phyloP scores from a whole-genome alignment of 2,888 invertebrate genomes.

The Dermolepida albohirtum region DNA sequence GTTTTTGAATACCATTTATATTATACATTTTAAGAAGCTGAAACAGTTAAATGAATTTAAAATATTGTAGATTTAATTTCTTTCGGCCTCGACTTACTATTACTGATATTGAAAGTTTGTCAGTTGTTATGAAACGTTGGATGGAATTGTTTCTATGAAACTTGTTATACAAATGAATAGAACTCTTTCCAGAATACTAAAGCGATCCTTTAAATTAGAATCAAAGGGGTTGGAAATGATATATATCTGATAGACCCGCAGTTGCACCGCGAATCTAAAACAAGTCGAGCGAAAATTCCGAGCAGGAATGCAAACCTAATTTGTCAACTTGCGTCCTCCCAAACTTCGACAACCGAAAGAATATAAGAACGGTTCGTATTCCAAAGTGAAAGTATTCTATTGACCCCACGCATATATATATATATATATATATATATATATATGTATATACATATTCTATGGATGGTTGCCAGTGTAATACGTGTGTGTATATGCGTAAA shows the following conservation, averaged over 20 bases:
- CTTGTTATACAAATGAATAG: neutral
- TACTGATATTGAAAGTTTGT: slow-evolving; percentile 25
- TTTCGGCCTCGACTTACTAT: slow-evolving; percentile 17
- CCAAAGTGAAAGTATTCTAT: slow-evolving; percentile 8
- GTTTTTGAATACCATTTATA: no score
- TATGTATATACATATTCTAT: no score
- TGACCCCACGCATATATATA: neutral
- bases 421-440: no score
- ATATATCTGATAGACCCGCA: slow-evolving; percentile 55
- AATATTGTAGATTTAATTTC: slow-evolving; percentile 23
- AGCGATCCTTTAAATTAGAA: slow-evolving; percentile 34
- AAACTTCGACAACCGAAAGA: slow-evolving; percentile 29
- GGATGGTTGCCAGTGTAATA: no score
- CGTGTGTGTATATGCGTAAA: no score
- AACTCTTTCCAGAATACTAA: slow-evolving; percentile 27
- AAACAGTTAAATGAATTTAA: no score
- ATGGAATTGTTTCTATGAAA: slow-evolving; percentile 21
- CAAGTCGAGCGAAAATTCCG: slow-evolving; percentile 61
- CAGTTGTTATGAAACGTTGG: slow-evolving; percentile 19
- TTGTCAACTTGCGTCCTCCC: slow-evolving; percentile 58
- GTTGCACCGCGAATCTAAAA: slow-evolving; percentile 53
- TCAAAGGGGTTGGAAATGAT: slow-evolving; percentile 50
- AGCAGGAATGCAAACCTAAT: slow-evolving; percentile 64
- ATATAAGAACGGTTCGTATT: slow-evolving; percentile 17
- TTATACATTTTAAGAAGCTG: no score